Evolutionary conservation across 2,113 vertebrate genomes (phyloP), one percentile per base, ranked within the genome.

Genomic region (Loxodonta africana): DNA sequence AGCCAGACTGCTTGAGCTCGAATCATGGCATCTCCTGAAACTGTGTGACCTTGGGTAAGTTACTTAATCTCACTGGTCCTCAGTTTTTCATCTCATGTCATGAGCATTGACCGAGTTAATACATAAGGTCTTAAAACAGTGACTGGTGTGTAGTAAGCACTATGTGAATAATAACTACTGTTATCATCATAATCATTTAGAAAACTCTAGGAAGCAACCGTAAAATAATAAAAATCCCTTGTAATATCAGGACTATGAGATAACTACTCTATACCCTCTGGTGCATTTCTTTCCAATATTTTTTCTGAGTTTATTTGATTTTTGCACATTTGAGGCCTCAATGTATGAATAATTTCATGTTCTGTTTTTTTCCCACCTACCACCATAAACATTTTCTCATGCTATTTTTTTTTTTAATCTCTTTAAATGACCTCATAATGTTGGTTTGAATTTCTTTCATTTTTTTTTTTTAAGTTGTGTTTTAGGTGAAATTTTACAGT

Each of bases 261-360:
- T 84, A 73, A 69, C 30, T 88, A 37, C 26, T 74, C 2, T 90
- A 80, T 96, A 25, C 57, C 28, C 60, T 73, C 87, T 82, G 23
- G 20, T 91, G 14, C n/a, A 81, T 94, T 96, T 97, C 62, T 74
- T 94, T 83, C 25, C 53, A 93, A 17, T 85, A 57, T 95, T 80
- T 93, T 88, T 91, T 87, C 62, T 91, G 33, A 62, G n/a, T 82
- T 90, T 88, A 88, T 85, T 91, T 87, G 77, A 80, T 92, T 83
- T 93, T 92, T 83, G 77, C 8, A 88, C 14, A 87, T 53, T 90
- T 80, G 53, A 97, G 23, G 76, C 25, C 91, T 97, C 67, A 51
- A 77, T 83, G 4, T 90, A 30, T 83, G 44, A 88, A 83, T 92
- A 95, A 91, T 83, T 91, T 90, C 85, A 4, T 71, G 48, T 74